phyloP scores from a whole-genome alignment of 2,888 invertebrate genomes.

The Leucophenga maculata region DNA sequence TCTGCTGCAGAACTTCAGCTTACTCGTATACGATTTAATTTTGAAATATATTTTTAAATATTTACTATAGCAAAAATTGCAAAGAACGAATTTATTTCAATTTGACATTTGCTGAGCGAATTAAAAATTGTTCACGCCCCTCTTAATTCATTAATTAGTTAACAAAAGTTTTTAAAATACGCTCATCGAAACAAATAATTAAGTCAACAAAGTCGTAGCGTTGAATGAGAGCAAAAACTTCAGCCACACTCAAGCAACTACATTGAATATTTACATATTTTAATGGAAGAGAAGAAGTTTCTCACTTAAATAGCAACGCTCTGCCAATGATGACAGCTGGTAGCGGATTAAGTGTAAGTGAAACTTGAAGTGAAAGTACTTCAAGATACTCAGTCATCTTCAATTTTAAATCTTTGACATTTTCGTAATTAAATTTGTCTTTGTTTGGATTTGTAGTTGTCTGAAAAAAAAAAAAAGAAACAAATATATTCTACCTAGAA shows the following conservation, averaged over 20 bases:
- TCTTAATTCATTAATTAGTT: neutral
- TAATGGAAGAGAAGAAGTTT: neutral
- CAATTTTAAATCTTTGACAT: conserved; percentile 3
- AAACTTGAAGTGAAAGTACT: neutral
- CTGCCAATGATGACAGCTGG: too few relatives aligned
- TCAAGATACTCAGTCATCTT: neutral
- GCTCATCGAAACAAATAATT: neutral
- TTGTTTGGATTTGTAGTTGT: neutral
- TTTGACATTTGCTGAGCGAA: neutral
- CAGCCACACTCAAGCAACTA: neutral
- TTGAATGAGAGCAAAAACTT: too few relatives aligned
- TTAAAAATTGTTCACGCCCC: neutral
- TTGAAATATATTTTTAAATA: too few relatives aligned
- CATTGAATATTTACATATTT: neutral
- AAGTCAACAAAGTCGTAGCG: neutral
- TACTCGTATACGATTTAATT: too few relatives aligned
- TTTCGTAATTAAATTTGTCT: neutral
- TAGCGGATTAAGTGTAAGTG: too few relatives aligned
- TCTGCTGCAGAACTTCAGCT: too few relatives aligned
- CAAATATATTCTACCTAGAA: neutral
- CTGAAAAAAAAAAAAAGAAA: neutral
- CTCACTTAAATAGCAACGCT: too few relatives aligned
- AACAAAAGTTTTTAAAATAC: neutral
- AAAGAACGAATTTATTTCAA: neutral
- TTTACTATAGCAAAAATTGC: too few relatives aligned